These are phyloP conservation scores for Ypsolopha scabrella DNA, from an alignment of 2,888 invertebrate genomes.

Conservation along the genomic window DNA sequence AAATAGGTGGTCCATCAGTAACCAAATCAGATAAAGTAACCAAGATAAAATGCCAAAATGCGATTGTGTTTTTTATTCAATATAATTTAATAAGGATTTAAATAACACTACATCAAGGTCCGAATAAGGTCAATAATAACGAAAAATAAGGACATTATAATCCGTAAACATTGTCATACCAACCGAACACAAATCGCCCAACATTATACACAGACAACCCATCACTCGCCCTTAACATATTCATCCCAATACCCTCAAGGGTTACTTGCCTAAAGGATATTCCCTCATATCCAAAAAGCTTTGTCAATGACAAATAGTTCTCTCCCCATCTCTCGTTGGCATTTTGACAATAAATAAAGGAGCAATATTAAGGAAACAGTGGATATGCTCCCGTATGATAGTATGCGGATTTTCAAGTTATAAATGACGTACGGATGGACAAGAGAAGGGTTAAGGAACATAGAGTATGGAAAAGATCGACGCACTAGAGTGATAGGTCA, in stretches of 20 bases:
- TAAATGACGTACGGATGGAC: conserved; percentile 62
- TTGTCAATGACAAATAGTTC: conserved; percentile 66
- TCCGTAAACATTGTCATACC: no score
- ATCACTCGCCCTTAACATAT: conserved; percentile 16
- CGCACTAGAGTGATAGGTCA: background rate
- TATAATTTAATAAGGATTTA: no score
- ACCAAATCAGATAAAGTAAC: no score
- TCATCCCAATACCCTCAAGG: conserved; percentile 32
- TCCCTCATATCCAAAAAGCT: conserved; percentile 12
- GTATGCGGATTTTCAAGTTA: conserved; percentile 46
- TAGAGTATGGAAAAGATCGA: background rate
- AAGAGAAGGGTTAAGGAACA: conserved; percentile 42
- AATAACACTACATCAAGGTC: no score
- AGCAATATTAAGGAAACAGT: conserved; percentile 47
- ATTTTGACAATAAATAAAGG: conserved; percentile 65
- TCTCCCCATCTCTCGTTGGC: conserved; percentile 48
- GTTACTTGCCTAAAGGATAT: conserved; percentile 33
- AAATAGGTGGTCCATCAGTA: no score
- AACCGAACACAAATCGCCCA: no score
- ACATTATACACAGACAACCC: background rate
- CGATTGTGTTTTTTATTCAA: no score
- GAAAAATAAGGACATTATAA: no score
- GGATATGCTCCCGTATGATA: conserved; percentile 16
- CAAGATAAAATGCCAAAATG: no score
- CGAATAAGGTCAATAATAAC: no score